phyloP scores from a whole-genome alignment of 2,797 vertebrate genomes.

The Coregonus sp. region DNA sequence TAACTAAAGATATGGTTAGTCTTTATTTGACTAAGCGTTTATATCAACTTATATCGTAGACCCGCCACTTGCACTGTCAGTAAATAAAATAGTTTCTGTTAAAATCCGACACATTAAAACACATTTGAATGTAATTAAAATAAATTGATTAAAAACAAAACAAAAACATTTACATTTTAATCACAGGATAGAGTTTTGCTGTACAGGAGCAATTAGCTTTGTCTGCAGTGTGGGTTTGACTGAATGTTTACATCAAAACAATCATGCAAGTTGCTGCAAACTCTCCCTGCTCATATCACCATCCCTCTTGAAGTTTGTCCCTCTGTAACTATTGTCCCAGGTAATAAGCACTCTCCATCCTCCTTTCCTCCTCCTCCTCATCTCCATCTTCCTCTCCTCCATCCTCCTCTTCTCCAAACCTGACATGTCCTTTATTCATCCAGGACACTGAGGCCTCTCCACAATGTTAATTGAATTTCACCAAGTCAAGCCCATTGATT shows the following conservation, averaged over 20 bases:
- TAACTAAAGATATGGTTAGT: not conserved
- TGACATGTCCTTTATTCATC: slow-evolving; percentile 26
- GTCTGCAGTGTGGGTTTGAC: not conserved
- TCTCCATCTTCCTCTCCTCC: not conserved
- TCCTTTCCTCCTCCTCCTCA: not conserved
- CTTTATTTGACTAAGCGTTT: not conserved
- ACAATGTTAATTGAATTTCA: slow-evolving; percentile 36
- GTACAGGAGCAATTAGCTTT: not conserved
- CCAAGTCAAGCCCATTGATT: slow-evolving; percentile 27
- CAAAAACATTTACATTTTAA: not conserved
- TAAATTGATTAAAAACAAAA: not conserved
- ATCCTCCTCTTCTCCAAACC: not conserved
- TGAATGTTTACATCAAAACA: not conserved
- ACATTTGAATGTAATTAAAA: not conserved
- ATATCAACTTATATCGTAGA: not conserved
- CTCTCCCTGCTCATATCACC: not conserved
- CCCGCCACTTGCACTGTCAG: not conserved
- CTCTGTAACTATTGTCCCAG: not conserved
- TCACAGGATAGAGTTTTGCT: not conserved
- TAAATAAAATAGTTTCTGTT: not conserved
- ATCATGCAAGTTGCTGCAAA: not conserved
- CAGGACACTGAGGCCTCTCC: slow-evolving; percentile 6
- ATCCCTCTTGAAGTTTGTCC: not conserved
- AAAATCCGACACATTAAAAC: not conserved
- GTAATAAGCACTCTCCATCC: slow-evolving; percentile 3